Conservation (phyloP, 2,113 vertebrate genomes). For the Motacilla alba region DNA sequence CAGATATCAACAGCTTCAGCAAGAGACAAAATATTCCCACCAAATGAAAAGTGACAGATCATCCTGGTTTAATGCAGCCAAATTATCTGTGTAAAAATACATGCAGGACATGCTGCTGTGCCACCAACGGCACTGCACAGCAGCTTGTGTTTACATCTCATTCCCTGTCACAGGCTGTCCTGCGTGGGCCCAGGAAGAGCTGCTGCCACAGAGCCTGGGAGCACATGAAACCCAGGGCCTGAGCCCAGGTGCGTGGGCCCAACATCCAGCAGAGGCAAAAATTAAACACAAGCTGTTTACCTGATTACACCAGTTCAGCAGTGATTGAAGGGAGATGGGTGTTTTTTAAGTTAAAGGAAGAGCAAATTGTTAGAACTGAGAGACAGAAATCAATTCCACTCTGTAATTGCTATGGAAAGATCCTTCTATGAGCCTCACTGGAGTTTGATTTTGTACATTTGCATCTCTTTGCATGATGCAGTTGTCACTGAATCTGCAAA, state of each 20-base stretch:
- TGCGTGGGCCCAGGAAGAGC: conserved; percentile 19
- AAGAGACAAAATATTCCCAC: background rate
- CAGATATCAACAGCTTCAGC: background rate
- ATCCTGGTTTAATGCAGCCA: background rate
- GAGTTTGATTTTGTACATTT: background rate
- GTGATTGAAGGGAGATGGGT: background rate
- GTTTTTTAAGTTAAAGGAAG: conserved; percentile 7
- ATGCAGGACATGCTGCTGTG: conserved; percentile 32
- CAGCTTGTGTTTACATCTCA: conserved; percentile 51
- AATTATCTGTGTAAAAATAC: conserved; percentile 19
- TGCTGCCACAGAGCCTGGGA: background rate
- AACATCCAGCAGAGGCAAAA: conserved; percentile 39
- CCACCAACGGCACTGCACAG: conserved; percentile 13
- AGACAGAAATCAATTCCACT: conserved; percentile 2
- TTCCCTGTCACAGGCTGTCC: conserved; percentile 36
- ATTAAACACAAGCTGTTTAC: conserved; percentile 59
- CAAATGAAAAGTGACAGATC: background rate
- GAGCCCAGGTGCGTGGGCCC: conserved; percentile 9
- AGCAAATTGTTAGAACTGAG: background rate
- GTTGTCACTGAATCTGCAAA: background rate
- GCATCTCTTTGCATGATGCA: background rate
- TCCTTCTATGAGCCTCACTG: background rate
- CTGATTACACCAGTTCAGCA: conserved; percentile 10
- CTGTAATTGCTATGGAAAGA: background rate
- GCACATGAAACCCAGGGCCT: background rate